Percentiles rank a stretch among this genome's conserved stretches.
These are phyloP conservation scores for Porphyrio hochstetteri DNA, from an alignment of 2,113 vertebrate genomes.

Conservation along the genomic window DNA sequence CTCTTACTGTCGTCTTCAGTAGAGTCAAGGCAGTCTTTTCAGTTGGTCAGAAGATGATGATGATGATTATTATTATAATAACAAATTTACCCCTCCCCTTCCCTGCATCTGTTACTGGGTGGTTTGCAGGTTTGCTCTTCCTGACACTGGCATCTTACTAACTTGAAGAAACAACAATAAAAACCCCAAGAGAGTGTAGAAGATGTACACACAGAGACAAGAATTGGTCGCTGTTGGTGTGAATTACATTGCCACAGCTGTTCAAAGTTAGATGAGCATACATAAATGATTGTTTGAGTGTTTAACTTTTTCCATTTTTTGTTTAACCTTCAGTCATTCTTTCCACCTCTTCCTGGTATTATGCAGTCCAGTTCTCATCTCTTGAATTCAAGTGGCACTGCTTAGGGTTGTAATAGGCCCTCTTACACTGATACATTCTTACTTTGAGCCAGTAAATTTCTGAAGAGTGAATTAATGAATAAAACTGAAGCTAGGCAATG, in stretches of 20 bases:
- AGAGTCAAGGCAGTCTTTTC: background rate
- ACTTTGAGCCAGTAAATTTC: background rate
- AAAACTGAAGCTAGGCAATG: background rate
- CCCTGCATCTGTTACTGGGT: background rate
- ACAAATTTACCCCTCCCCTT: background rate
- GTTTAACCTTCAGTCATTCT: background rate
- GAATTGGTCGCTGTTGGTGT: background rate
- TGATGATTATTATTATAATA: background rate
- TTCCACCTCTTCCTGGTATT: background rate
- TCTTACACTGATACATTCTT: background rate
- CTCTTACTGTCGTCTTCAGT: background rate
- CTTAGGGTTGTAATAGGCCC: background rate
- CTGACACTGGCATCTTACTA: background rate
- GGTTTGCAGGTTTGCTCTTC: background rate
- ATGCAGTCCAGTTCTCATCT: background rate
- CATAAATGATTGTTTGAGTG: background rate
- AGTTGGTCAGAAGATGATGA: background rate
- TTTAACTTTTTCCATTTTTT: background rate
- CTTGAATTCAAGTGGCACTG: background rate
- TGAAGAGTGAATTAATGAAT: background rate
- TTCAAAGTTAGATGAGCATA: background rate
- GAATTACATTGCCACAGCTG: background rate
- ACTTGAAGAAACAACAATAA: background rate
- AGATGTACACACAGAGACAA: background rate
- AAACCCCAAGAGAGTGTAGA: background rate